Evolutionary conservation across 2,888 invertebrate species (phyloP), one percentile per base, ranked within the genome.

Genomic region (Philereme vetulata): DNA sequence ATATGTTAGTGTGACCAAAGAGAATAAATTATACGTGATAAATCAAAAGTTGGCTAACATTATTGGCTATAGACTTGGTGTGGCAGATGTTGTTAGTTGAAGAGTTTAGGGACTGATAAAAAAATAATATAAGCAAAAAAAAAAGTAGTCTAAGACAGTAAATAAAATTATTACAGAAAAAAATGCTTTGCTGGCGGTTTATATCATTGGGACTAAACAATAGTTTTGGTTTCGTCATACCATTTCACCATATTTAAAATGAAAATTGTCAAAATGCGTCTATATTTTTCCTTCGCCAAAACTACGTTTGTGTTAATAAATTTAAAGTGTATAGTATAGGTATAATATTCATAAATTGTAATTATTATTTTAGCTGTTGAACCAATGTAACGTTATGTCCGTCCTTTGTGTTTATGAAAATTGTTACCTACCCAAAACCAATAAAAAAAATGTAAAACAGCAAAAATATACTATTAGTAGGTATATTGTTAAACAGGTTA

Each of bases 351-450:
- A n/a, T 10, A 9, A n/a, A n/a, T 10, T 42, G 4, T 42, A 4
- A n/a, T n/a, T 1, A 42, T 42, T n/a, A 42, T 42, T 42, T 42
- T 4, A 42, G 42, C n/a, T 44, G 35, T 51, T 51, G 34, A 9
- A 43, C 51, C 48, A 35, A 50, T 42, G 44, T 43, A 52, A 48
- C 34, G 4, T 10, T 54, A 42, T 44, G 47, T 62, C 62, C 62
- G 62, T 62, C 62, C 62, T 48, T 61, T 57, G 47, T 47, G 47
- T 57, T 47, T 52, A 38, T 40, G 6, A 48, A 50, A 10, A 49
- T 56, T 60, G 36, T 46, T 34, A 36, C 43, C n/a, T 21, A 44
- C 44, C 11, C 11, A 51, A 40, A 49, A 10, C 36, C 11, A 46
- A 46, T 32, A 4, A 36, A 1, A 33, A 4, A 36, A 46, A 54